Evolutionary conservation across 2,888 invertebrate species (phyloP), one percentile per base, ranked within the genome.

Genomic region (Agrenia bidenticulata): DNA sequence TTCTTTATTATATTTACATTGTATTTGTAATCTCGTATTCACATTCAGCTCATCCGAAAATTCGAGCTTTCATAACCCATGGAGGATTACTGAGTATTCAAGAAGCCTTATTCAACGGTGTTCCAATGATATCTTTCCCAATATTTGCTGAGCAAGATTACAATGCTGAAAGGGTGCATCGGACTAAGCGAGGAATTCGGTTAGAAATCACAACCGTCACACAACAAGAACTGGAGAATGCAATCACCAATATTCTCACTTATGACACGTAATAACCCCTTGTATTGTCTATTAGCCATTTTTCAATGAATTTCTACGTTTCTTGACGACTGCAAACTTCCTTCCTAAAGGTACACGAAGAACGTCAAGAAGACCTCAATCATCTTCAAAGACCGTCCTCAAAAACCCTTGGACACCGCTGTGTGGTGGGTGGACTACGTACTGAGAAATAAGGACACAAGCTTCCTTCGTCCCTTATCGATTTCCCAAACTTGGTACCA

Each of bases 91-190:
- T 72, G 1, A 60, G 62, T 17, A 60, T 68, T 42, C 70, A 70
- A 27, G 70, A 73, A 45, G 73, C 70, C 7, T 57, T 69, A 11
- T 56, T 51, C 17, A 60, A 70, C 53, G 66, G 55, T 1, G 70
- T 73, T 24, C 73, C 73, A 41, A 63, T 70, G 61, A 49, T 73
- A 13, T 58, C 64, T 5, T 63, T 73, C 53, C 73, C 73, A 1
- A 63, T 73, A 11, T 69, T 70, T 59, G 68, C 67, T 11, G 71
- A 71, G 49, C 71, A 71, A 58, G 66, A 68, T 59, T 68, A 68
- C 15, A 71, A 71, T 53, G 72, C 69, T 11, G 67, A 70, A 49
- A 49, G 73, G 53, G 49, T 68, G 11, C 69, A 70, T 9, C 39
- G 66, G 45, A 69, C 66, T 15, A 67, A 64, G 13, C 60, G 68